Conservation (phyloP, 2,888 invertebrate species). For the Spisula solida region DNA sequence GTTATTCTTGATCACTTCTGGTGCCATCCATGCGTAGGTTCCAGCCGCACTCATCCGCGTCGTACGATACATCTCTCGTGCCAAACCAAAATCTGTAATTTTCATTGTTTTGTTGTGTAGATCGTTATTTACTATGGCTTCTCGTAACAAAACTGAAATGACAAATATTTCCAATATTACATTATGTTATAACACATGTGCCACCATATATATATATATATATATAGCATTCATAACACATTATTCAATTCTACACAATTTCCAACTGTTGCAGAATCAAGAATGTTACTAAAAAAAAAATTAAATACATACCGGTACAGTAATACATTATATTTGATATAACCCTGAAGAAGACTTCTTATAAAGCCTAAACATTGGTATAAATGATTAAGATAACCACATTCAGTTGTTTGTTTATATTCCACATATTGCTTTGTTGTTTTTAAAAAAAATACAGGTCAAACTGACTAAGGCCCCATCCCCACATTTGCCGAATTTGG, state of each 20-base stretch:
- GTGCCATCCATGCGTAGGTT: constrained; percentile 99
- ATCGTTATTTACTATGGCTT: constrained; percentile 90
- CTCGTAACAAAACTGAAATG: constrained; percentile 87
- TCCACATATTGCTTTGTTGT: too few species aligned
- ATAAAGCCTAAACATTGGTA: too few species aligned
- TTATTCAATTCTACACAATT: constrained; percentile 4
- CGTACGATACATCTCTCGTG: constrained; percentile 97
- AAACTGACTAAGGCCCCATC: too few species aligned
- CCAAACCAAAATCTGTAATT: constrained; percentile 98
- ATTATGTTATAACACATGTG: not conserved
- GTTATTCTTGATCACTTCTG: constrained; percentile 97
- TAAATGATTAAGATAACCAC: too few species aligned
- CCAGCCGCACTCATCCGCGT: constrained; percentile 99
- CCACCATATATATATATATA: not conserved
- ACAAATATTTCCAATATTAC: not conserved
- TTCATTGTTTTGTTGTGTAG: constrained; percentile 96
- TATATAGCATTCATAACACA: not conserved
- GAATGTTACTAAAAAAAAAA: too few species aligned
- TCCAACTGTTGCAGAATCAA: not conserved
- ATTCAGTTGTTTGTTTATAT: too few species aligned
- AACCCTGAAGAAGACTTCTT: too few species aligned
- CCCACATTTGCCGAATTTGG: too few species aligned
- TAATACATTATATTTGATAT: too few species aligned
- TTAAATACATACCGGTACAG: too few species aligned
- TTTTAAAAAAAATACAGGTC: too few species aligned